Evolutionary conservation across 2,888 invertebrate genomes (phyloP), one percentile per base, ranked within the genome.

Genomic region (Caenorhabditis japonica): DNA sequence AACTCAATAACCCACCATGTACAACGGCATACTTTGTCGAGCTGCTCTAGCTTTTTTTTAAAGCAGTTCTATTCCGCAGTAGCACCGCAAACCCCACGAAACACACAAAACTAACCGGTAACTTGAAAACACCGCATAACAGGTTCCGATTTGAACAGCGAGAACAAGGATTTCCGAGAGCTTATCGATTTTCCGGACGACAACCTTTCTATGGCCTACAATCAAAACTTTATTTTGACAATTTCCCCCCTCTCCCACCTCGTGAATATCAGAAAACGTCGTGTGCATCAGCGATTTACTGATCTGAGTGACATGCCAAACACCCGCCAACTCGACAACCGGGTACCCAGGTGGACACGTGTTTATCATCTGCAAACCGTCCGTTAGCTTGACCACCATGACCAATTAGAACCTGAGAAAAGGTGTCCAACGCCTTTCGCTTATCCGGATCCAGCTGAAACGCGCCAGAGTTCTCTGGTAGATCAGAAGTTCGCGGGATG

Each of bases 71-170:
- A n/a, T n/a, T n/a, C n/a, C n/a, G n/a, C n/a, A n/a, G n/a, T n/a
- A n/a, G n/a, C n/a, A n/a, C n/a, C n/a, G n/a, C n/a, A n/a, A n/a
- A n/a, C n/a, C n/a, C n/a, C n/a, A n/a, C n/a, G n/a, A n/a, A n/a
- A n/a, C n/a, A n/a, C n/a, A n/a, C n/a, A 39, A 39, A 10, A 51
- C 53, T 55, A 25, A 68, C 73, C 51, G 12, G 51, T 68, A 5
- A 73, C 19, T 43, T 73, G 73, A 38, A 73, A 49, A 19, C 73
- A 73, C 38, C 56, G 51, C 68, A 73, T 68, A 0, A 52, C 30
- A 3, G 73, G 56, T 19, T 66, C 61, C 19, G 56, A 27, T 41
- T 58, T 43, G 38, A 73, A 61, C 4, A 73, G 27, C 0, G 73
- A 55, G 19, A 61, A 68, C 8, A 73, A 36, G 2, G 73, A 73